These are phyloP conservation scores for Heteromyza rotundicornis DNA, from an alignment of 2,888 invertebrate species.

Conservation along the genomic window DNA sequence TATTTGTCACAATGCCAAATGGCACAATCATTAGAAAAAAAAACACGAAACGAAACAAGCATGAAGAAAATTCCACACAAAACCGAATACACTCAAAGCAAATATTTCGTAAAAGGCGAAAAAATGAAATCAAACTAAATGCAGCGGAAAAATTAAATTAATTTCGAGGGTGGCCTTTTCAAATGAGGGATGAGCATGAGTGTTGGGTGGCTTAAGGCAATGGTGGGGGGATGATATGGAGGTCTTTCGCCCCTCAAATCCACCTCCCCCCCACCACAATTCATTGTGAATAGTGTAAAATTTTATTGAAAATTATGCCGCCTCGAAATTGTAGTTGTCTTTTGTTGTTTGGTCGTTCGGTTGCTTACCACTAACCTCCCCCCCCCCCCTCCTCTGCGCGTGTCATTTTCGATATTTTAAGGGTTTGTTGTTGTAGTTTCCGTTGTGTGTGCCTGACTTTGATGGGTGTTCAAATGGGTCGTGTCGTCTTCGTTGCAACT, in stretches of 20 bases:
- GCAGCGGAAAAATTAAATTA: slow-evolving; percentile 18
- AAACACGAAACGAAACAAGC: too few relatives aligned
- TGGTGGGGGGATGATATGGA: too few relatives aligned
- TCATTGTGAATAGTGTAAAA: too few relatives aligned
- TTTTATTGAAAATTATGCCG: not conserved
- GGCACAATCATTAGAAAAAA: not conserved
- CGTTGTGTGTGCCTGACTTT: not conserved
- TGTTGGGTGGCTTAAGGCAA: too few relatives aligned
- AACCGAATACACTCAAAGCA: slow-evolving; percentile 1
- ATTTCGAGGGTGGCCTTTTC: slow-evolving; percentile 11
- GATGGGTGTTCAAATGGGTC: not conserved
- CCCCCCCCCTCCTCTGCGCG: too few relatives aligned
- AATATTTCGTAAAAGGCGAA: not conserved
- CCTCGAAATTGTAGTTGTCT: too few relatives aligned
- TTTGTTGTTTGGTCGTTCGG: too few relatives aligned
- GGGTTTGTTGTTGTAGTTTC: not conserved
- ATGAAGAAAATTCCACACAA: too few relatives aligned
- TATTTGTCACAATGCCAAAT: slow-evolving; percentile 2
- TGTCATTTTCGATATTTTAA: too few relatives aligned
- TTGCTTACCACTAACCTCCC: too few relatives aligned
- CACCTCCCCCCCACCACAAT: too few relatives aligned
- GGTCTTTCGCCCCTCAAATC: too few relatives aligned
- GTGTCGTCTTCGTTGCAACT: not conserved
- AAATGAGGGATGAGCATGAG: not conserved
- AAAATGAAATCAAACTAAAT: slow-evolving; percentile 8